phyloP scores from a whole-genome alignment of 2,888 invertebrate genomes.

The Ceramica pisi region DNA sequence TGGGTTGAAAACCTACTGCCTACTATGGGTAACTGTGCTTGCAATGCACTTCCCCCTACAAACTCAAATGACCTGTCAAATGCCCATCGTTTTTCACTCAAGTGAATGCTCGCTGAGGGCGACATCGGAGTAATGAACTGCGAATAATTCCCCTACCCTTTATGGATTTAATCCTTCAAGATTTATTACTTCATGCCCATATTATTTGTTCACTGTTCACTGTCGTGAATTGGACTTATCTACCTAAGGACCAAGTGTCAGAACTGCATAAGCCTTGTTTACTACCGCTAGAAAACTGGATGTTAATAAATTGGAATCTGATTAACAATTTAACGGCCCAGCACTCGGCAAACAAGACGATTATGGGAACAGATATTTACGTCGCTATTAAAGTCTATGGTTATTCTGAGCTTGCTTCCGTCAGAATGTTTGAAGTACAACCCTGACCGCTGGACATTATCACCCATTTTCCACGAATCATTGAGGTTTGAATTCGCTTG shows the following conservation, averaged over 20 bases:
- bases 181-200: constrained; percentile 38
- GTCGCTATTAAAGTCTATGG: constrained; percentile 31
- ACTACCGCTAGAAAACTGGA: not conserved
- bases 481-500: constrained; percentile 74
- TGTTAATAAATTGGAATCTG: constrained; percentile 37
- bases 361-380: constrained; percentile 37
- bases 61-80: constrained; percentile 52
- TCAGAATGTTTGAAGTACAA: constrained; percentile 66
- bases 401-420: constrained; percentile 57
- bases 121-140: constrained; percentile 43
- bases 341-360: constrained; percentile 12
- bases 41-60: constrained; percentile 45
- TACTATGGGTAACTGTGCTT: constrained; percentile 60
- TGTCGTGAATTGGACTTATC: constrained; percentile 15
- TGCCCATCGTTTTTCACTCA: constrained; percentile 43
- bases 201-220: constrained; percentile 22
- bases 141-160: constrained; percentile 41
- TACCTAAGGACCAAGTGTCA: constrained; percentile 20
- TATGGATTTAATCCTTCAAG: constrained; percentile 24
- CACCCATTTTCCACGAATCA: constrained; percentile 75
- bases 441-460: constrained; percentile 59
- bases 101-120: constrained; percentile 45
- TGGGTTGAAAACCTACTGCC: constrained; percentile 68
- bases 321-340: constrained; percentile 34
- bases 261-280: constrained; percentile 6